Evolutionary conservation across 2,113 vertebrate species (phyloP), one percentile per base, ranked within the genome.

Genomic region (Semnopithecus entellus): DNA sequence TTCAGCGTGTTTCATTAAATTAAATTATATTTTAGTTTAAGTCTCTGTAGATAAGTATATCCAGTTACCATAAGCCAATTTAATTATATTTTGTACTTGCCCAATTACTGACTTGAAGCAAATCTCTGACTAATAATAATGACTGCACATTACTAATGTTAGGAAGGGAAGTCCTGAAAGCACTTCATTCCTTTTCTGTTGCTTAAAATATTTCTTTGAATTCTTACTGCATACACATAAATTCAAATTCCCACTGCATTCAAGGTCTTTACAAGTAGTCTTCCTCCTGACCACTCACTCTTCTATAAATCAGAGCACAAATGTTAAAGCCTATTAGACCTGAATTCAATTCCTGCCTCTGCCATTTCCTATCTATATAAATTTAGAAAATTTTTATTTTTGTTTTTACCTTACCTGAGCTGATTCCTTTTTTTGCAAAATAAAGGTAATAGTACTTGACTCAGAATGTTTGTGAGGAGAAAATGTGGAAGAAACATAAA

Each of bases 21-120:
- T 93, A 84, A 97, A 84, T 52, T 35, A 35, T 18, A 87, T 50
- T 76, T 94, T 85, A 82, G 23, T 84, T 95, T 96, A 96, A 93
- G 83, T 97, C 18, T n/a, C 48, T 23, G 32, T 76, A 90, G 38
- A 73, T 87, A 27, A 94, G 14, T 45, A 79, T 45, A 91, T 86
- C 11, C 20, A 81, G 43, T 87, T 90, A 45, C 43, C 55, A 92
- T n/a, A 48, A 66, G 89, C 85, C 8, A 64, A 83, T 73, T 70
- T 68, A 61, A 91, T 86, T 93, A 40, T 59, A 68, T 70, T 92
- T 94, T 95, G 14, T 91, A 94, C 73, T 61, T 83, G 27, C 23
- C 11, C 40, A 66, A 50, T 95, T 70, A 82, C 23, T 89, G 55
- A 95, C n/a, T 78, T 81, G 17, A 96, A 45, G 10, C 23, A 94